A percentile compares a stretch with the other conserved stretches of the same genome.
These are phyloP conservation scores for Lasioglossum figueresi DNA, from an alignment of 2,888 invertebrate species.

Conservation along the genomic window DNA sequence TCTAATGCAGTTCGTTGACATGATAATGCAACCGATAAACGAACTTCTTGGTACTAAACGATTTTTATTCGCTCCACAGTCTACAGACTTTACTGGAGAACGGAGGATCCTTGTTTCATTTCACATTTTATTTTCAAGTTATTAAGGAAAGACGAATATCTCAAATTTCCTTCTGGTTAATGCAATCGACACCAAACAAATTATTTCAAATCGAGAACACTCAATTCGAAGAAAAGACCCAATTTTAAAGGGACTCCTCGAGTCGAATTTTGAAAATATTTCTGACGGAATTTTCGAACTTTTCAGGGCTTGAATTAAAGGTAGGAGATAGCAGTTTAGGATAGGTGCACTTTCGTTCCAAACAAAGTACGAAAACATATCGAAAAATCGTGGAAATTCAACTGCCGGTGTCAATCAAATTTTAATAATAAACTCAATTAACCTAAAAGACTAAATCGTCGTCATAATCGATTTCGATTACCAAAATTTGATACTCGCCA, in stretches of 20 bases:
- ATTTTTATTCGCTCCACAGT: not conserved
- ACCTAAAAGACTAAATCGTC: no score
- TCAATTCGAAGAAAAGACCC: no score
- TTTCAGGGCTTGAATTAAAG: not conserved
- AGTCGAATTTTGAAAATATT: not conserved
- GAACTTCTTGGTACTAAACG: not conserved
- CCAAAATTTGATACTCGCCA: not conserved
- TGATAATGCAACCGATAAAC: not conserved
- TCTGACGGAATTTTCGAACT: not conserved
- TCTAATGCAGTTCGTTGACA: not conserved
- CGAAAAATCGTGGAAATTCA: no score
- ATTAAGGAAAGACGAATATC: no score
- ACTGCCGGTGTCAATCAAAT: not conserved
- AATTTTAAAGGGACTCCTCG: not conserved
- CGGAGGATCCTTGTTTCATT: not conserved
- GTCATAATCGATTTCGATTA: not conserved
- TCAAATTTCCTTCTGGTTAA: no score
- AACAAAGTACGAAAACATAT: no score
- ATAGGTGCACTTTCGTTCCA: not conserved
- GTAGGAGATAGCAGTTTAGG: not conserved
- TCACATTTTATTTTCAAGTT: not conserved
- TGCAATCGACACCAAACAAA: not conserved
- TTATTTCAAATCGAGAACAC: not conserved
- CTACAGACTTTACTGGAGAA: not conserved
- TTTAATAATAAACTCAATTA: no score